Percentiles rank a stretch among this genome's conserved stretches.
Conservation (phyloP, 2,113 vertebrate species). For the Kobus ellipsiprymnus region DNA sequence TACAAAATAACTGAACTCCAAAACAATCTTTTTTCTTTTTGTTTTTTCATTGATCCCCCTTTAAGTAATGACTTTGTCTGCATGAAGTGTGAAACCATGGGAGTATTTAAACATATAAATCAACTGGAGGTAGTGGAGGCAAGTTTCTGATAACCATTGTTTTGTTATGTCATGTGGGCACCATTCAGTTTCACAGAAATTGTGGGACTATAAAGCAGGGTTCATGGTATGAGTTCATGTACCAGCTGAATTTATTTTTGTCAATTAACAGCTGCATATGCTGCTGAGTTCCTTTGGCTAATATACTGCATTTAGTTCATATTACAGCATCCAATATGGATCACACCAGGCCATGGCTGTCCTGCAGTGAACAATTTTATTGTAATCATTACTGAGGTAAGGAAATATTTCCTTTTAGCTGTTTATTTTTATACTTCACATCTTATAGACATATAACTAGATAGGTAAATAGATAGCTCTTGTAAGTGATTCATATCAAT, state of each 20-base stretch:
- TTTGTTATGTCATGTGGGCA: background rate
- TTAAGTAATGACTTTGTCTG: background rate
- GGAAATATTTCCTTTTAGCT: conserved; percentile 8
- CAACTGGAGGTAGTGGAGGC: background rate
- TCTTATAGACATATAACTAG: background rate
- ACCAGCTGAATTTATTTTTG: conserved; percentile 55
- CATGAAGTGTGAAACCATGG: background rate
- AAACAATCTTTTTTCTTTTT: background rate
- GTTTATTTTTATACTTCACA: background rate
- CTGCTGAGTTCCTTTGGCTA: conserved; percentile 29
- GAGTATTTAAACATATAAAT: background rate
- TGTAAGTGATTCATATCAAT: background rate
- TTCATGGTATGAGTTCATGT: conserved; percentile 2
- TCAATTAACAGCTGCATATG: conserved; percentile 42
- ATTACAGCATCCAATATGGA: background rate
- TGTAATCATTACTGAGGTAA: background rate
- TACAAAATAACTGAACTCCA: background rate
- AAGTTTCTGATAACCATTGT: background rate
- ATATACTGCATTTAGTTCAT: background rate
- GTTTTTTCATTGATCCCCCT: background rate
- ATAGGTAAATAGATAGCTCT: background rate
- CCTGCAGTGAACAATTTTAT: conserved; percentile 14
- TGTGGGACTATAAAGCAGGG: background rate
- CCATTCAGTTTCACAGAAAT: conserved; percentile 4
- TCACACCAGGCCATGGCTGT: background rate